These are phyloP conservation scores for Parnassius glacialis DNA, from an alignment of 2,888 invertebrate species.

Conservation along the genomic window DNA sequence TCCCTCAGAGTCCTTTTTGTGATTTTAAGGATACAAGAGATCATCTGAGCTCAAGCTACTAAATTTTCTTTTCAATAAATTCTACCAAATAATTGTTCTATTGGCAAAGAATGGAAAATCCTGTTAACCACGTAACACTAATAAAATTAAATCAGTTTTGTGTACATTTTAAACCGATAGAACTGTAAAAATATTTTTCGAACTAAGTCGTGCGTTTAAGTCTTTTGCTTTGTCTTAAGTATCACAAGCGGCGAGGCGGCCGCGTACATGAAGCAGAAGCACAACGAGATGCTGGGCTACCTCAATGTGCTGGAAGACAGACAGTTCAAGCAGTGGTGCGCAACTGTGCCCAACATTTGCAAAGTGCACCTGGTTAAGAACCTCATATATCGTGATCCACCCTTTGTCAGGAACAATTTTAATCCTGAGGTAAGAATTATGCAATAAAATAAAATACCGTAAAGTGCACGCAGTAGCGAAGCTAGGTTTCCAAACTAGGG, in stretches of 20 bases:
- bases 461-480: too few relatives aligned
- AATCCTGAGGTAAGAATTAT: constrained; percentile 75
- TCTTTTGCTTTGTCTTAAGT: not conserved
- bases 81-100: too few relatives aligned
- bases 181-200: not conserved
- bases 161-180: not conserved
- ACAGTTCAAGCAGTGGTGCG: constrained; percentile 86
- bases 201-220: not conserved
- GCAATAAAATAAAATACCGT: too few relatives aligned
- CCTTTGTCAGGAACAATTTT: constrained; percentile 84
- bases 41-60: too few relatives aligned
- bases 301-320: constrained; percentile 82
- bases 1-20: too few relatives aligned
- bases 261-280: constrained; percentile 77
- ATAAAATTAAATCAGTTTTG: too few relatives aligned
- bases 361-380: constrained; percentile 82
- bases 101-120: too few relatives aligned
- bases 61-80: too few relatives aligned
- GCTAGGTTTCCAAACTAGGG: too few relatives aligned
- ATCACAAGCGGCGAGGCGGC: constrained; percentile 71
- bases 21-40: too few relatives aligned
- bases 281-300: constrained; percentile 84
- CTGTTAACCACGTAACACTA: too few relatives aligned
- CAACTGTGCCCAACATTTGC: constrained; percentile 83
- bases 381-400: constrained; percentile 79